Evolutionary conservation across 2,113 vertebrate species (phyloP).

Genomic region (Potamarius usumacintae): DNA sequence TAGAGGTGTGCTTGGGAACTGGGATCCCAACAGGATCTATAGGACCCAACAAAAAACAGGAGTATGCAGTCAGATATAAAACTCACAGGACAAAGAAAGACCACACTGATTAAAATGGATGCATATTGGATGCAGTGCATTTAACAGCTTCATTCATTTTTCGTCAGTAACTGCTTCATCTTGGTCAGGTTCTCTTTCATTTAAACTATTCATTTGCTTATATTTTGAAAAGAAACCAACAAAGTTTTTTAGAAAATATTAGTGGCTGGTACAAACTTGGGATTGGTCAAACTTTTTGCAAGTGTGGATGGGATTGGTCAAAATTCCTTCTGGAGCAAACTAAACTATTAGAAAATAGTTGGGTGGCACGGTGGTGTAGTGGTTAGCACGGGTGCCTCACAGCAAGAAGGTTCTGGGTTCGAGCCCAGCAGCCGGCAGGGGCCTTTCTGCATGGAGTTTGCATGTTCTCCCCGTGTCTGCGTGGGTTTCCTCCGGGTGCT

Average conservation of each 20-base stretch:
- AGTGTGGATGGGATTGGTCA: background rate
- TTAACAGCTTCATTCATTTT: background rate
- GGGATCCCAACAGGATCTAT: background rate
- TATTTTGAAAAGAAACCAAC: background rate
- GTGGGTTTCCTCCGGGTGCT: too few species aligned
- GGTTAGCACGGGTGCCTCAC: too few species aligned
- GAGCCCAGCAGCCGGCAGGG: too few species aligned
- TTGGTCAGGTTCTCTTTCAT: background rate
- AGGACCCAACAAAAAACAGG: background rate
- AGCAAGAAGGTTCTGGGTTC: too few species aligned
- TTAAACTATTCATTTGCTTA: background rate
- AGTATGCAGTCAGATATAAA: background rate
- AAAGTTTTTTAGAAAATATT: background rate
- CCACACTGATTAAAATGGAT: background rate
- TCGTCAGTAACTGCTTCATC: background rate
- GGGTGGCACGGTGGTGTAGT: too few species aligned
- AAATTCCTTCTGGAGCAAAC: background rate
- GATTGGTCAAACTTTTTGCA: background rate
- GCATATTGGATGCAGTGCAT: background rate
- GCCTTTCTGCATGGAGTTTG: too few species aligned
- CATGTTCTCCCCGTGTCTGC: too few species aligned
- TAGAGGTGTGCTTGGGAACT: background rate
- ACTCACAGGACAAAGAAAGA: background rate
- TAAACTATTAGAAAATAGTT: too few species aligned
- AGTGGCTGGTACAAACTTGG: background rate